Evolutionary conservation across 2,113 vertebrate genomes (phyloP).

Genomic region (Podarcis raffonei): DNA sequence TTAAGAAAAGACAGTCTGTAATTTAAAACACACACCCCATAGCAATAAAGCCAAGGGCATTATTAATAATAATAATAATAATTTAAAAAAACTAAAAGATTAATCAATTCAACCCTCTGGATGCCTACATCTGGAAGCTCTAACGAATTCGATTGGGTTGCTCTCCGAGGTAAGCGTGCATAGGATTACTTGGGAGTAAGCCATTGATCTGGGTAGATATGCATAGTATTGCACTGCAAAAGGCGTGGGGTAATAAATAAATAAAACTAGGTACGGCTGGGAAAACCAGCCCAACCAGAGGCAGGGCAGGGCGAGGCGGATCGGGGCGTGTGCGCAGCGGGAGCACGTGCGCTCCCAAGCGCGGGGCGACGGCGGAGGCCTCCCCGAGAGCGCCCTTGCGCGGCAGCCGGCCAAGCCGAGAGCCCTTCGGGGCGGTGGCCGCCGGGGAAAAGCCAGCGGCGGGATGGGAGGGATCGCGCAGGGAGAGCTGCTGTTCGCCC

Average conservation of each 20-base stretch:
- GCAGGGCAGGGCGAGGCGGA: neutral
- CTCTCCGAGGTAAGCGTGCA: too few relatives aligned
- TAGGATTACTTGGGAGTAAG: too few relatives aligned
- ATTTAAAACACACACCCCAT: neutral
- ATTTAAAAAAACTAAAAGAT: too few relatives aligned
- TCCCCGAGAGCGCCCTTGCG: neutral
- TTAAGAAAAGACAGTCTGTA: neutral
- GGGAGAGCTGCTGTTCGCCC: neutral
- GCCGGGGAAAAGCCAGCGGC: neutral
- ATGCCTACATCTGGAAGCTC: too few relatives aligned
- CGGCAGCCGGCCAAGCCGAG: conserved; percentile 11
- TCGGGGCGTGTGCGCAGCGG: neutral
- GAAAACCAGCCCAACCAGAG: neutral
- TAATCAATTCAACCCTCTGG: too few relatives aligned
- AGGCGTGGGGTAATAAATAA: too few relatives aligned
- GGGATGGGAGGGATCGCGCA: neutral
- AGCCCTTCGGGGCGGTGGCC: neutral
- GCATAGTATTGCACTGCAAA: too few relatives aligned
- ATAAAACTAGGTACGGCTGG: too few relatives aligned
- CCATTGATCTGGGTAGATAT: too few relatives aligned
- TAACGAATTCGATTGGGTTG: too few relatives aligned
- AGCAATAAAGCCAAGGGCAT: too few relatives aligned
- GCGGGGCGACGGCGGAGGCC: neutral
- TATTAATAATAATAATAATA: too few relatives aligned
- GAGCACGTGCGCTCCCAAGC: neutral